These are phyloP conservation scores for Galagoides demidoff DNA, from an alignment of 2,797 vertebrate species.

Conservation along the genomic window DNA sequence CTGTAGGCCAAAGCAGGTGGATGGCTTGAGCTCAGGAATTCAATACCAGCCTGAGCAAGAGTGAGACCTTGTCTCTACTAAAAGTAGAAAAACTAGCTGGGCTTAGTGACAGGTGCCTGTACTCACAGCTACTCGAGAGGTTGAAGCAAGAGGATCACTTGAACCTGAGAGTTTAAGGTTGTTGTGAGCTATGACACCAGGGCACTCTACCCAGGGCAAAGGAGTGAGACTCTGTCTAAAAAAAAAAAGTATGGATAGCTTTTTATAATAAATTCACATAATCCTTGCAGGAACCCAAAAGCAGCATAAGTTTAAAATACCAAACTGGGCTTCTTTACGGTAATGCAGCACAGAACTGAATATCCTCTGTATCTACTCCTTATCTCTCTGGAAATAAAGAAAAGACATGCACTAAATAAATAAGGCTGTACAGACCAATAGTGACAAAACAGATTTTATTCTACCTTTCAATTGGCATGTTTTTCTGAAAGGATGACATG, in stretches of 20 bases:
- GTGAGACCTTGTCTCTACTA: too few species aligned
- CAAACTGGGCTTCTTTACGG: not conserved
- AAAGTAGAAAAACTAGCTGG: too few species aligned
- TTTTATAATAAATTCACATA: not conserved
- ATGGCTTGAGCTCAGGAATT: too few species aligned
- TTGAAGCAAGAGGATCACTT: too few species aligned
- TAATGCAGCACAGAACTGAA: not conserved
- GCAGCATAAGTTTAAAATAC: not conserved
- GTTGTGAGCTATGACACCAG: too few species aligned
- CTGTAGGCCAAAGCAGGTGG: too few species aligned
- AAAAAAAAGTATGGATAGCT: not conserved
- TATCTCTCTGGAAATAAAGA: not conserved
- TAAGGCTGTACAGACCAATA: not conserved
- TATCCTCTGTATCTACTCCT: not conserved
- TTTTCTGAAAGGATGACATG: constrained; percentile 32
- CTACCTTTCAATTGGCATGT: not conserved
- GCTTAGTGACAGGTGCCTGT: too few species aligned
- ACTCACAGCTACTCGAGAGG: too few species aligned
- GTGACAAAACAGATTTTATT: not conserved
- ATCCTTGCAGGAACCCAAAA: not conserved
- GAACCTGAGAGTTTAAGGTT: too few species aligned
- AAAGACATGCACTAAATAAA: constrained; percentile 7
- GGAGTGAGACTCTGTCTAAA: too few species aligned
- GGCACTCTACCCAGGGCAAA: too few species aligned
- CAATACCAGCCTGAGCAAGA: too few species aligned